Evolutionary conservation across 2,888 invertebrate genomes (phyloP).

Genomic region (Epinotia ramella): DNA sequence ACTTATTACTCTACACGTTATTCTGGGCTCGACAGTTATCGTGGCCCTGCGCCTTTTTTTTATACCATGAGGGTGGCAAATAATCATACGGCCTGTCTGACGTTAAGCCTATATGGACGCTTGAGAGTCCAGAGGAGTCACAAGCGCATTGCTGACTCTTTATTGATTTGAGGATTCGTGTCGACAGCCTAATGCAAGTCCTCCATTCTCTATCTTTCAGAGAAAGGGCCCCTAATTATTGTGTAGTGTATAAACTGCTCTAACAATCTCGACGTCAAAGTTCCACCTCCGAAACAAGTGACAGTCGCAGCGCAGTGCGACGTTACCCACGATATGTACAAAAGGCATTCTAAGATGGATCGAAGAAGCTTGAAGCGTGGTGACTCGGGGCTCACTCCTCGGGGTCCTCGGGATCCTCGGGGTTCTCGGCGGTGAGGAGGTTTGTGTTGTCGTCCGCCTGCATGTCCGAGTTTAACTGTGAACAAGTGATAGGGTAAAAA

Average conservation of each 20-base stretch:
- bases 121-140: no score
- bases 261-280: background rate
- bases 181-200: no score
- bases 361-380: slow-evolving; percentile 65
- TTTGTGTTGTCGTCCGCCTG: slow-evolving; percentile 82
- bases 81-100: no score
- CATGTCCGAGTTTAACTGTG: slow-evolving; percentile 74
- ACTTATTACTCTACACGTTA: slow-evolving; percentile 1
- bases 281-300: slow-evolving; percentile 15
- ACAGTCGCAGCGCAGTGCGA: slow-evolving; percentile 1
- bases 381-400: slow-evolving; percentile 68
- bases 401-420: slow-evolving; percentile 76
- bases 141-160: no score
- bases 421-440: slow-evolving; percentile 78
- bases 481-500: slow-evolving; percentile 55
- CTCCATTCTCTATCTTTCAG: no score
- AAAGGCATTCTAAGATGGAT: slow-evolving; percentile 61
- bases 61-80: no score
- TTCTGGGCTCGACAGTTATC: background rate
- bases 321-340: slow-evolving; percentile 54
- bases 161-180: no score
- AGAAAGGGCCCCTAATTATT: background rate
- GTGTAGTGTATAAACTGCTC: background rate
- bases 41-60: no score
- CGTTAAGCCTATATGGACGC: no score